These are phyloP conservation scores for Tiliqua scincoides DNA, from an alignment of 2,113 vertebrate species.

Conservation along the genomic window DNA sequence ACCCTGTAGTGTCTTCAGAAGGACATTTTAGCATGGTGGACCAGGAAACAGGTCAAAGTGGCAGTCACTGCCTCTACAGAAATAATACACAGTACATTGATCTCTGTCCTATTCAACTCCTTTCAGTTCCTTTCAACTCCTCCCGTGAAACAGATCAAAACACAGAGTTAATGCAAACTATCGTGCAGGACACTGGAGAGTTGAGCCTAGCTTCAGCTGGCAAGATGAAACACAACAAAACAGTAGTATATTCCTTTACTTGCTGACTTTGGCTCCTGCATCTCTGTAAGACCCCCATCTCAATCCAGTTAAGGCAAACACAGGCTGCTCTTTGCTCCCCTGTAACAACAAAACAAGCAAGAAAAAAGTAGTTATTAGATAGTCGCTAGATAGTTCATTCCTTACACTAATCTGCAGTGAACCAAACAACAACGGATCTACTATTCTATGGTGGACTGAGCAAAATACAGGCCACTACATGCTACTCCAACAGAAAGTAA, in stretches of 20 bases:
- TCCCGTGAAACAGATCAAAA: background rate
- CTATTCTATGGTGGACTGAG: conserved; percentile 8
- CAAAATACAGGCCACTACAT: conserved; percentile 12
- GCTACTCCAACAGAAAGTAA: conserved; percentile 8
- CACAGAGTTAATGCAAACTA: background rate
- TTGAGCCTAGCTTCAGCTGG: background rate
- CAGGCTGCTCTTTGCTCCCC: conserved; percentile 93
- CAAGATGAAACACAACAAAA: conserved; percentile 37
- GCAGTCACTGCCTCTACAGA: background rate
- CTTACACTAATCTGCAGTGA: conserved; percentile 6
- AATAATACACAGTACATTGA: background rate
- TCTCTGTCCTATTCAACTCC: background rate
- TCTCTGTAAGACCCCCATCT: conserved; percentile 97
- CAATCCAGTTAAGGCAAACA: conserved; percentile 91
- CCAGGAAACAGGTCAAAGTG: background rate
- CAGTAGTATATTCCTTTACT: conserved; percentile 77
- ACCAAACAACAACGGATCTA: background rate
- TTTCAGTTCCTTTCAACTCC: background rate
- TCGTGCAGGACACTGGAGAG: rapidly evolving
- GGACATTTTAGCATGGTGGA: background rate
- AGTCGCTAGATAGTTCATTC: background rate
- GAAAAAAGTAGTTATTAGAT: conserved; percentile 8
- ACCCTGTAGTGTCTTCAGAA: background rate
- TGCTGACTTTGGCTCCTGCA: conserved; percentile 86
- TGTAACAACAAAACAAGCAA: conserved; percentile 64